These are phyloP conservation scores for Lagocephalus sceleratus DNA, from an alignment of 2,797 vertebrate genomes.

Conservation along the genomic window DNA sequence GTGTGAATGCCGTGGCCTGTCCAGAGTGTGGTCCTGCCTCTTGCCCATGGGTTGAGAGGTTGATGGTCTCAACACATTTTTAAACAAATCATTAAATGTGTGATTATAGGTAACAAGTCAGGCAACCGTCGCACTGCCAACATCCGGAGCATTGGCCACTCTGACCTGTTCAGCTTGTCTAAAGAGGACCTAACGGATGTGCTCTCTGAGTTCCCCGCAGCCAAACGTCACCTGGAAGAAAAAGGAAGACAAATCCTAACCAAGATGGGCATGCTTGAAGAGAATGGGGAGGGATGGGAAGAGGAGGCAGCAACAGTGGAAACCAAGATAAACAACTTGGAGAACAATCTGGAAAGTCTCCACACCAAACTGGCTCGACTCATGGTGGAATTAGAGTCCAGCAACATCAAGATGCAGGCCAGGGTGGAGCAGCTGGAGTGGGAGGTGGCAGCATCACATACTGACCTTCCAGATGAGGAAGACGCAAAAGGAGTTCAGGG, in stretches of 20 bases:
- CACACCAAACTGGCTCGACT: conserved; percentile 81
- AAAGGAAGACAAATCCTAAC: conserved; percentile 89
- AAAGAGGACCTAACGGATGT: conserved; percentile 89
- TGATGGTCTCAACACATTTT: background rate
- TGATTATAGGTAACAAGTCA: conserved; percentile 82
- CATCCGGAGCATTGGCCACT: conserved; percentile 90
- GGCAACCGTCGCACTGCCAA: conserved; percentile 93
- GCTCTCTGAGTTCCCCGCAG: conserved; percentile 85
- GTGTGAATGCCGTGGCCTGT: background rate
- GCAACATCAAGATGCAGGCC: conserved; percentile 64
- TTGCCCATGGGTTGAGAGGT: too few relatives aligned
- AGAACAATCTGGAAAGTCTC: conserved; percentile 81
- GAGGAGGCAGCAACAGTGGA: conserved; percentile 64
- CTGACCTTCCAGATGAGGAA: conserved; percentile 18
- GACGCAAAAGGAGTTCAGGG: conserved; percentile 13
- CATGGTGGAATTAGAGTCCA: conserved; percentile 79
- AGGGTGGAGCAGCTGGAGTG: conserved; percentile 67
- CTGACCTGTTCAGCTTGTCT: conserved; percentile 90
- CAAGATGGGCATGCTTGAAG: conserved; percentile 86
- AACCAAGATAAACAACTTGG: conserved; percentile 78
- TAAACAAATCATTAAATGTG: background rate
- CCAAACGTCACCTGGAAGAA: conserved; percentile 85
- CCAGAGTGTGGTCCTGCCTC: too few relatives aligned
- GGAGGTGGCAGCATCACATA: conserved; percentile 49
- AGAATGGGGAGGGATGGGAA: conserved; percentile 42